Evolutionary conservation across 2,797 vertebrate species (phyloP).

Genomic region (Tenualosa thibaudeaui): DNA sequence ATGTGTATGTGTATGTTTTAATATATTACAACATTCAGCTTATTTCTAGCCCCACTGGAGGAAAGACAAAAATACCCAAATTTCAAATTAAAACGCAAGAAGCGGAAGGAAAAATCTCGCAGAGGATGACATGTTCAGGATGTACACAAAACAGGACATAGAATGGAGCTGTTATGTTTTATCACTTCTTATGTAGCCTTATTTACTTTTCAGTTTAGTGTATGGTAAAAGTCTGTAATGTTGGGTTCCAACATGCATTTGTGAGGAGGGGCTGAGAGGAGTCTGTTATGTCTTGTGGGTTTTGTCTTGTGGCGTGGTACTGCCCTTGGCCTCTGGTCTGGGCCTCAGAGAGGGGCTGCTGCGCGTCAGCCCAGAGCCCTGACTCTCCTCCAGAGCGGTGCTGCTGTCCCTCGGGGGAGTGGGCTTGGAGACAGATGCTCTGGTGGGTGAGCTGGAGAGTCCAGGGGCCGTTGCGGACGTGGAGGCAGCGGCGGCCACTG

Average conservation of each 20-base stretch:
- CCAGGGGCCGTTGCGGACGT: conserved; percentile 53
- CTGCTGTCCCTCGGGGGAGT: conserved; percentile 60
- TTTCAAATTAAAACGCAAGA: conserved; percentile 38
- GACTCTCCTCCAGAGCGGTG: conserved; percentile 41
- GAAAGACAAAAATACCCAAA: conserved; percentile 35
- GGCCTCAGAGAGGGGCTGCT: conserved; percentile 49
- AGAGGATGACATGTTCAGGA: background rate
- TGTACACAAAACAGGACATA: conserved; percentile 34
- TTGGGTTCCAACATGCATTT: conserved; percentile 61
- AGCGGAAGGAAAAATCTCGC: conserved; percentile 43
- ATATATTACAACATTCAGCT: conserved; percentile 33
- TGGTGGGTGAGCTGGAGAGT: background rate
- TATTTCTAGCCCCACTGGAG: conserved; percentile 54
- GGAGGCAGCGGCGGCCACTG: conserved; percentile 27
- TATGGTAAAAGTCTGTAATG: conserved; percentile 64
- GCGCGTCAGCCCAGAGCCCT: conserved; percentile 44
- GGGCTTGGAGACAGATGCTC: conserved; percentile 42
- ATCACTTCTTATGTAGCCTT: conserved; percentile 21
- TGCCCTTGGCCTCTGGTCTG: conserved; percentile 61
- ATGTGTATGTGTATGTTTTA: conserved; percentile 49
- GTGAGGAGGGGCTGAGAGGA: conserved; percentile 21
- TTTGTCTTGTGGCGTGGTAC: conserved; percentile 70
- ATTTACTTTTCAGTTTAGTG: conserved; percentile 61
- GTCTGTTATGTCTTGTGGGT: conserved; percentile 82
- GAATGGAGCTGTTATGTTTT: conserved; percentile 35